Evolutionary conservation across 2,888 invertebrate species (phyloP).

Genomic region (Chrysina gloriosa): DNA sequence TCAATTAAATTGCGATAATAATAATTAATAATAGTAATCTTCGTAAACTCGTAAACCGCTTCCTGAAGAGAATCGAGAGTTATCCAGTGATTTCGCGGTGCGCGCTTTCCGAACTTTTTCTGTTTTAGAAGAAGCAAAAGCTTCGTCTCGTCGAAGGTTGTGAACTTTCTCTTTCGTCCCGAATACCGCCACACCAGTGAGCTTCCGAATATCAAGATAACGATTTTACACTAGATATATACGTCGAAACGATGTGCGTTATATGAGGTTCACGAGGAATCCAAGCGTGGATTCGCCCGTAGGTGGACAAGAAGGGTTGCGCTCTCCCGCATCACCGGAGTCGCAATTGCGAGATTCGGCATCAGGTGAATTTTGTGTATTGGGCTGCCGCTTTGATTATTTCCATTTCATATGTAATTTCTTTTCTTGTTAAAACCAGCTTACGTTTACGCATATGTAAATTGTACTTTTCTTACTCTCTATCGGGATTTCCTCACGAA

Average conservation of each 20-base stretch:
- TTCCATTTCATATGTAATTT: conserved; percentile 34
- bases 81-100: conserved; percentile 28
- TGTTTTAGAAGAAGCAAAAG: conserved; percentile 6
- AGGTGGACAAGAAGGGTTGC: conserved; percentile 59
- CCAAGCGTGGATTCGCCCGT: conserved; percentile 62
- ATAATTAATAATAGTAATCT: conserved; percentile 21
- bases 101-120: neutral
- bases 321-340: conserved; percentile 59
- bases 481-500: too few relatives aligned
- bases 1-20: conserved; percentile 17
- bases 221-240: neutral
- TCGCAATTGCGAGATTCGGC: conserved; percentile 57
- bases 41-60: too few relatives aligned
- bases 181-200: conserved; percentile 14
- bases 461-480: too few relatives aligned
- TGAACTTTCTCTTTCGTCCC: conserved; percentile 28
- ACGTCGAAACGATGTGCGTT: conserved; percentile 44
- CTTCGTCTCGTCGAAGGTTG: conserved; percentile 21
- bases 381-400: conserved; percentile 44
- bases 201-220: conserved; percentile 16
- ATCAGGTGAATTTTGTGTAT: conserved; percentile 59
- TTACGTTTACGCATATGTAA: too few relatives aligned
- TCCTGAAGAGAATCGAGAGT: conserved; percentile 3
- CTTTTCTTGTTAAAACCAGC: conserved; percentile 2
- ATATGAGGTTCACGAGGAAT: conserved; percentile 53